A percentile compares a stretch with the other conserved stretches of the same genome.
Conservation (phyloP, 2,888 invertebrate genomes). For the Rhimphoctona megacephalus region DNA sequence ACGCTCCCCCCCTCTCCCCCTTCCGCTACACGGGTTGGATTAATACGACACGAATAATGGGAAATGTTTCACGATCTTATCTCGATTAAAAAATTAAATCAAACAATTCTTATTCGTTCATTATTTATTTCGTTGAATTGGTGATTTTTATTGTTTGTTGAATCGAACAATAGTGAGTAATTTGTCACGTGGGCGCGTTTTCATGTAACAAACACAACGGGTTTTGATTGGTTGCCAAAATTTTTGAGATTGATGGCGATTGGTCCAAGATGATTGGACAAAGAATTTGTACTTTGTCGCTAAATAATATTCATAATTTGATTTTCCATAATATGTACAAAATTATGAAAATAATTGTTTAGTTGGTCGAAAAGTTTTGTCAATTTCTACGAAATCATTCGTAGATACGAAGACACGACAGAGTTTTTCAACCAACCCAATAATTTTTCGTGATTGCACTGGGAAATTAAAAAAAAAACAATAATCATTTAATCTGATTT, state of each 20-base stretch:
- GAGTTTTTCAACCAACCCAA: too few relatives aligned
- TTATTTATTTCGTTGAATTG: neutral
- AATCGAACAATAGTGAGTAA: neutral
- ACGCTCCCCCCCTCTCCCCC: slow-evolving; percentile 4
- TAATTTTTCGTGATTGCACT: neutral
- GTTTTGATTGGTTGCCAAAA: neutral
- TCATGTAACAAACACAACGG: neutral
- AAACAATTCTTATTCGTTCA: neutral
- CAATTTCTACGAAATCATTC: neutral
- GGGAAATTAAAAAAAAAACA: neutral
- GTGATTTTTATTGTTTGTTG: neutral
- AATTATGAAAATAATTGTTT: neutral
- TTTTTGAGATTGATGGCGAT: neutral
- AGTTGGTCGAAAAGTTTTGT: neutral
- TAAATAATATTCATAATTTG: neutral
- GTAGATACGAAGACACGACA: neutral
- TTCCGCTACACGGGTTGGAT: neutral
- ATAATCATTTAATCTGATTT: neutral
- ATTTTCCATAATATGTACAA: neutral
- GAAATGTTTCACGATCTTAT: neutral
- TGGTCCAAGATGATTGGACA: neutral
- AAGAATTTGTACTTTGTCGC: neutral
- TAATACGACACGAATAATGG: neutral
- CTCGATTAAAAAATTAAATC: neutral
- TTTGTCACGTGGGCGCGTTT: neutral